Percentiles rank a stretch among this genome's conserved stretches.
Evolutionary conservation across 2,113 vertebrate genomes (phyloP).

Genomic region (Pteropus alecto): DNA sequence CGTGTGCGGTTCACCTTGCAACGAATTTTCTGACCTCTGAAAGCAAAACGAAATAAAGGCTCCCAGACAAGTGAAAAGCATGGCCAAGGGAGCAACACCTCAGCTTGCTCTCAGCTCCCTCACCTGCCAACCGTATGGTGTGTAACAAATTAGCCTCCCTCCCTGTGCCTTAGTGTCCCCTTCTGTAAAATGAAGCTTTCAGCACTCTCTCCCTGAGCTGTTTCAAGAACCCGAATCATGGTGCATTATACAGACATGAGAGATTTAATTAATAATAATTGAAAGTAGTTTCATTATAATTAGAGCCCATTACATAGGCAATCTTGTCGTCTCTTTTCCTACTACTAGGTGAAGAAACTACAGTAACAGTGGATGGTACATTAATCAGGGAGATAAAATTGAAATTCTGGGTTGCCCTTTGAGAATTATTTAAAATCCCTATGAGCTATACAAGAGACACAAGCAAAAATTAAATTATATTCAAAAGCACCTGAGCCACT

Average conservation of each 20-base stretch:
- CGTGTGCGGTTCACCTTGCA: background rate
- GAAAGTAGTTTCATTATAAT: background rate
- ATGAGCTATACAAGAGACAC: background rate
- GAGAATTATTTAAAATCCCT: background rate
- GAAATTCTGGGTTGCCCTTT: background rate
- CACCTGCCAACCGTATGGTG: background rate
- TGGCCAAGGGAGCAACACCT: fast-evolving
- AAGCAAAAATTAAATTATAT: slow-evolving; percentile 9
- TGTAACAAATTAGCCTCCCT: background rate
- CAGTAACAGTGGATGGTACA: background rate
- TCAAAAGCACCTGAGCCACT: background rate
- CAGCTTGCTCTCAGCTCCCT: too few relatives aligned
- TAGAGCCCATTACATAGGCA: background rate
- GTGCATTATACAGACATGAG: background rate
- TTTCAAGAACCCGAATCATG: background rate
- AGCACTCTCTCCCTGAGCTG: background rate
- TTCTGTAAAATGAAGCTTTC: background rate
- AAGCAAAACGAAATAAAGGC: background rate
- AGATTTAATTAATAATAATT: background rate
- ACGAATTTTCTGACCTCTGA: background rate
- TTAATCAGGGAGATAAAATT: background rate
- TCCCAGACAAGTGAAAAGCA: background rate
- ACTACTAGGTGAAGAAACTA: background rate
- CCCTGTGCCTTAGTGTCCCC: background rate
- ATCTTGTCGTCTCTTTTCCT: background rate